Evolutionary conservation across 2,888 invertebrate genomes (phyloP).

Genomic region (Autographa gamma): DNA sequence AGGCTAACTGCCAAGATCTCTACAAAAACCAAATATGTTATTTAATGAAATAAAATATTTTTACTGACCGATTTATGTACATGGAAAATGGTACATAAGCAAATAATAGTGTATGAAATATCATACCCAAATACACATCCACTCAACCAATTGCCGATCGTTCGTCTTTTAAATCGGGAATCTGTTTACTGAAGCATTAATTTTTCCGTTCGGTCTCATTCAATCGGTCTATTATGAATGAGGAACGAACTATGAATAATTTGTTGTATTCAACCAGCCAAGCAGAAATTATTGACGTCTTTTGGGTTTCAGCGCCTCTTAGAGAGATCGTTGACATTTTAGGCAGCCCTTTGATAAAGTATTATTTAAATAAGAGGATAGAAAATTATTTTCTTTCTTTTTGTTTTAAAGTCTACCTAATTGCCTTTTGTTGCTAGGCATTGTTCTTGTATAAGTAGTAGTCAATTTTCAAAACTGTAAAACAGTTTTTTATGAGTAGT

Average conservation of each 20-base stretch:
- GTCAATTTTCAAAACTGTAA: too few species aligned
- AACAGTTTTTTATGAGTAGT: too few species aligned
- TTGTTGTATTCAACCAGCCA: conserved; percentile 28
- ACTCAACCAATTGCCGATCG: conserved; percentile 17
- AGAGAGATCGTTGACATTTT: conserved; percentile 10
- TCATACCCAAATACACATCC: background rate
- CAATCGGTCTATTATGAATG: conserved; percentile 44
- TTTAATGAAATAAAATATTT: too few species aligned
- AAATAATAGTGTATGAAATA: background rate
- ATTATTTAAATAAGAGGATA: background rate
- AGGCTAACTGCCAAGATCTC: too few species aligned
- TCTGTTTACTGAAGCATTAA: conserved; percentile 46
- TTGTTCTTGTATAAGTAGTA: background rate
- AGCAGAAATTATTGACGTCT: conserved; percentile 35
- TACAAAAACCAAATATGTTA: too few species aligned
- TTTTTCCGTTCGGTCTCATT: conserved; percentile 44
- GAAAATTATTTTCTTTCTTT: background rate
- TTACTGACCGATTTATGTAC: too few species aligned
- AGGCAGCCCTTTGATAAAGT: background rate
- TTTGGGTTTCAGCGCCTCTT: conserved; percentile 15
- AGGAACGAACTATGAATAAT: conserved; percentile 50
- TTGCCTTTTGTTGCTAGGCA: background rate
- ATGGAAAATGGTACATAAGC: too few species aligned
- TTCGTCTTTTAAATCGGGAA: conserved; percentile 33
- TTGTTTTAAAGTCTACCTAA: background rate